Percentiles rank a stretch among this genome's conserved stretches.
phyloP scores from a whole-genome alignment of 2,113 vertebrate species.

The Ceratotherium simum region DNA sequence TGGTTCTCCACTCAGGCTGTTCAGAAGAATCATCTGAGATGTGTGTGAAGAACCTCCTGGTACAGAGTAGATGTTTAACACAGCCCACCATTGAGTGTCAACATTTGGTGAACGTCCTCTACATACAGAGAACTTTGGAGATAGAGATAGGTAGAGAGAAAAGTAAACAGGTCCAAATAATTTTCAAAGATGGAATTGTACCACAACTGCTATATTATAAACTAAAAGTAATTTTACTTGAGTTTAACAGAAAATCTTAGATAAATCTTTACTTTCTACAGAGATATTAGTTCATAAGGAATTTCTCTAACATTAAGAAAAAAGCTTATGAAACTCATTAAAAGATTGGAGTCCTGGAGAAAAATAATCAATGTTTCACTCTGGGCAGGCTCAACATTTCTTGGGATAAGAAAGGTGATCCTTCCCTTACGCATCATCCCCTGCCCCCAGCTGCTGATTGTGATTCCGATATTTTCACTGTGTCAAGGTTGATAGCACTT shows the following conservation, averaged over 20 bases:
- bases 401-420: background rate
- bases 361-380: background rate
- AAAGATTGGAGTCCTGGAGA: background rate
- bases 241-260: background rate
- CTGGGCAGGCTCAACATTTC: background rate
- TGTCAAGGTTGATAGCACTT: background rate
- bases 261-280: background rate
- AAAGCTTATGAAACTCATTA: background rate
- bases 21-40: background rate
- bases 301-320: constrained; percentile 19
- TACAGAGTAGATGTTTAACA: background rate
- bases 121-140: background rate
- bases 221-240: constrained; percentile 27
- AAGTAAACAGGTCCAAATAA: background rate
- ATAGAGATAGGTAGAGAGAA: background rate
- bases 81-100: background rate
- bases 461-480: background rate
- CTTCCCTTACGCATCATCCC: background rate
- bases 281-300: constrained; percentile 27
- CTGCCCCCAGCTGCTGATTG: background rate
- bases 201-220: background rate
- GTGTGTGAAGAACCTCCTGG: background rate
- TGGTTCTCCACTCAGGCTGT: background rate
- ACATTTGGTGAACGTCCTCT: too few species aligned
- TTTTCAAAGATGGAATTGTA: background rate